phyloP scores from a whole-genome alignment of 2,888 invertebrate species.

The Heliconius cydno region DNA sequence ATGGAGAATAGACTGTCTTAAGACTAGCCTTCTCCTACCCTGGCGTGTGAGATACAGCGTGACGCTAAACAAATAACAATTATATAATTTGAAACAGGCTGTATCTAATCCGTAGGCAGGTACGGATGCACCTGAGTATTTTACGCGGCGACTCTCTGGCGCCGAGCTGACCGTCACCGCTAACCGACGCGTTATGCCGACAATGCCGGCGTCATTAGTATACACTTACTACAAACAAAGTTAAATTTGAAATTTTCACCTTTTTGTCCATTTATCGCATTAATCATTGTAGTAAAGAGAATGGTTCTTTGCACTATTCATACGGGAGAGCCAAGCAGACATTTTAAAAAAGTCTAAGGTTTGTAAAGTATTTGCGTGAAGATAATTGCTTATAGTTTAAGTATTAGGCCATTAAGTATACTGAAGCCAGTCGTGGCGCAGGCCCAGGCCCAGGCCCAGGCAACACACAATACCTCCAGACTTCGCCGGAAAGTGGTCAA shows the following conservation, averaged over 20 bases:
- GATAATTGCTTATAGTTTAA: background rate
- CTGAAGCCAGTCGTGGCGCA: background rate
- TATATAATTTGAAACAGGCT: conserved; percentile 56
- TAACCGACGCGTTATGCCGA: conserved; percentile 42
- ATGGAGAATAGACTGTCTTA: too few species aligned
- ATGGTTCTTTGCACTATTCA: background rate
- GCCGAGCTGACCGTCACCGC: conserved; percentile 67
- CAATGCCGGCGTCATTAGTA: conserved; percentile 43
- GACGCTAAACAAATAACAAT: background rate
- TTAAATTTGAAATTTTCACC: conserved; percentile 24
- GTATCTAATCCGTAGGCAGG: conserved; percentile 78
- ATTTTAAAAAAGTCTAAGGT: too few species aligned
- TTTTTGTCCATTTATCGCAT: background rate
- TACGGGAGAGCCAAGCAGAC: too few species aligned
- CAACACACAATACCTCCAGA: too few species aligned
- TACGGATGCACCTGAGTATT: conserved; percentile 87
- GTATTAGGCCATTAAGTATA: background rate
- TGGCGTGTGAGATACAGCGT: too few species aligned
- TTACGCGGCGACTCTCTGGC: conserved; percentile 85
- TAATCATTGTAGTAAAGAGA: background rate
- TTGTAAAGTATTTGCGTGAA: background rate
- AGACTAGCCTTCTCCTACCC: too few species aligned
- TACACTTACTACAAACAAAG: conserved; percentile 32
- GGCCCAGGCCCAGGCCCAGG: too few species aligned
- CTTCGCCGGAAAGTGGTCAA: too few species aligned